These are phyloP conservation scores for Carollia perspicillata DNA, from an alignment of 2,113 vertebrate genomes.

Conservation along the genomic window DNA sequence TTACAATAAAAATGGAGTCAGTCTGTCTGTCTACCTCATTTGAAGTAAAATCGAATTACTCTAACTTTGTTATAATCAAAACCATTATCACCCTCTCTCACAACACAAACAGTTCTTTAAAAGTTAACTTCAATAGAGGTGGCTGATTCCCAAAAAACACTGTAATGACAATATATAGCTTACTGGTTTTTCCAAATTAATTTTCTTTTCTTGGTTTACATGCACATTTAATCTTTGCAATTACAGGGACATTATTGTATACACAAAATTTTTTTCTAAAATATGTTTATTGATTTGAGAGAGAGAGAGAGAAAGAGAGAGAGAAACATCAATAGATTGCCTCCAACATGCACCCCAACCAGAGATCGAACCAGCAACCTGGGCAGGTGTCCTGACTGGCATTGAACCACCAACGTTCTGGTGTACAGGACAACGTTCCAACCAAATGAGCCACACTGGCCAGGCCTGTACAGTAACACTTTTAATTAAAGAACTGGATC, in stretches of 20 bases:
- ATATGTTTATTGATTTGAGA: no score
- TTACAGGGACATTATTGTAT: slow-evolving; percentile 74
- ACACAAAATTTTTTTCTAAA: no score
- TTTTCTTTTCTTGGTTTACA: slow-evolving; percentile 53
- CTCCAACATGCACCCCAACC: no score
- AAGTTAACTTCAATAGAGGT: not conserved
- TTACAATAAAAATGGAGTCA: not conserved
- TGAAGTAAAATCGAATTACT: slow-evolving; percentile 19
- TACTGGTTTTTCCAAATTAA: not conserved
- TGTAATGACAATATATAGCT: slow-evolving; percentile 37
- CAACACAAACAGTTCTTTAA: not conserved
- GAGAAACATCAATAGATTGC: no score
- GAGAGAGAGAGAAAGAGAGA: no score
- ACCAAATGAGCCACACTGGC: no score
- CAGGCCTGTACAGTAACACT: slow-evolving; percentile 54
- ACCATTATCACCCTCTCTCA: not conserved
- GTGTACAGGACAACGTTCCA: no score
- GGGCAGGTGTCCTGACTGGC: no score
- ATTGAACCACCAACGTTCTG: no score
- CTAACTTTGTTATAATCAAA: not conserved
- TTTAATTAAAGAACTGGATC: slow-evolving; percentile 59
- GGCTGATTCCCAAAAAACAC: slow-evolving; percentile 47
- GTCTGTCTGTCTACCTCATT: not conserved
- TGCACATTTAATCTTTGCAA: slow-evolving; percentile 53
- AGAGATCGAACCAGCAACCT: no score